Percentiles rank a stretch among this genome's conserved stretches.
phyloP scores from a whole-genome alignment of 2,113 vertebrate species.

The Hirundichthys speculiger region DNA sequence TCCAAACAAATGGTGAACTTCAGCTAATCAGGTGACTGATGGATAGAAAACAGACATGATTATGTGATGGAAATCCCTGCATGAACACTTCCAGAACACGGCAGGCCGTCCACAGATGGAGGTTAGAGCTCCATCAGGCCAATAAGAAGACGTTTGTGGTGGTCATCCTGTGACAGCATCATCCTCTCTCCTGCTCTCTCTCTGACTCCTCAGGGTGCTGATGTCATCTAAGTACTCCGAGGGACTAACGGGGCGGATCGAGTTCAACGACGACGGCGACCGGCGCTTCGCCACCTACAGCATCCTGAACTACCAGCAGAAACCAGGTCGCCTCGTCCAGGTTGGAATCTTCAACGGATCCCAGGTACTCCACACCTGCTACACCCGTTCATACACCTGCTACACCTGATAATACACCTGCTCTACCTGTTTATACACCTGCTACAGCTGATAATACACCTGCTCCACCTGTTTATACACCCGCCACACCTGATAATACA shows the following conservation, averaged over 20 bases:
- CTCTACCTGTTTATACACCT: background rate
- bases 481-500: background rate
- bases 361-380: conserved; percentile 77
- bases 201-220: conserved; percentile 85
- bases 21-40: too few species aligned
- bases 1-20: too few species aligned
- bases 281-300: conserved; percentile 97
- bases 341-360: conserved; percentile 96
- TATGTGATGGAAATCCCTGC: too few species aligned
- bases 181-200: conserved; percentile 5
- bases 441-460: background rate
- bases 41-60: too few species aligned
- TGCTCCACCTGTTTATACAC: background rate
- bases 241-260: conserved; percentile 92
- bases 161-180: too few species aligned
- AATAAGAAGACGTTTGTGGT: too few species aligned
- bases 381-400: background rate
- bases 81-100: too few species aligned
- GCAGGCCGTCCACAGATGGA: too few species aligned
- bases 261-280: conserved; percentile 98
- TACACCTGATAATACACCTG: background rate
- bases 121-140: too few species aligned
- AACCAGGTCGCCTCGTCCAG: conserved; percentile 87
- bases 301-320: conserved; percentile 97
- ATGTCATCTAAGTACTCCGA: conserved; percentile 97